Base-by-base conservation (phyloP, 2,888 invertebrate species). In the Busseola fusca region DNA sequence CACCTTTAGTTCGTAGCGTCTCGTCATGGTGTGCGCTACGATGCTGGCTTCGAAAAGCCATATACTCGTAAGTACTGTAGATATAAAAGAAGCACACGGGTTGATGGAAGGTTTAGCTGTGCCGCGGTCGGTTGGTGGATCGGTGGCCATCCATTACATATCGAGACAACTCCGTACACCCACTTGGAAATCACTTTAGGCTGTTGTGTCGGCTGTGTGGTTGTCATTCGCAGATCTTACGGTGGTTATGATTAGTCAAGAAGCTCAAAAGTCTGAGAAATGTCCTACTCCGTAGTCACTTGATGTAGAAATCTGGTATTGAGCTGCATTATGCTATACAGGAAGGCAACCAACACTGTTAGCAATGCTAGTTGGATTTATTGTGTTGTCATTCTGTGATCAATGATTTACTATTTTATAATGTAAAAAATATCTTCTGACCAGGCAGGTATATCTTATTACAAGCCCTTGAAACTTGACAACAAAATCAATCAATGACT, bases 391-490 rank as follows among this genome's bases (percentile, higher is more conserved):
- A 48, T 50, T 27, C 27, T 16, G 52, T 56, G 30, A 56, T 30
- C 21, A 30, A 27, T 54, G 16, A 27, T 27, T 34, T n/a, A 50
- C 48, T n/a, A n/a, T 50, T 50, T 50, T 12, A n/a, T 50, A 50
- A 50, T 10, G 1, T 12, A 50, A 4, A 50, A 48, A 1, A 12
- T 48, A 14, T 34, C n/a, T 18, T 56, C 25, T 27, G 12, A n/a
- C 3, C 16, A 25, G 5, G 34, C 34, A 40, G 45, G 27, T 16
- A 25, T 72, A 72, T 72, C 60, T 5, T 14, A 40, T 58, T 72
- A 73, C 34, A 18, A 62, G 37, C 57, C 64, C 64, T 72, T 54
- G 62, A 52, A 75, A 75, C 58, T 30, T 59, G 45, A 54, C n/a
- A 48, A 30, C 21, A 14, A 52, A 25, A 76, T 69, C 52, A 64